Evolutionary conservation across 2,113 vertebrate genomes (phyloP).

Genomic region (Microtus richardsoni): DNA sequence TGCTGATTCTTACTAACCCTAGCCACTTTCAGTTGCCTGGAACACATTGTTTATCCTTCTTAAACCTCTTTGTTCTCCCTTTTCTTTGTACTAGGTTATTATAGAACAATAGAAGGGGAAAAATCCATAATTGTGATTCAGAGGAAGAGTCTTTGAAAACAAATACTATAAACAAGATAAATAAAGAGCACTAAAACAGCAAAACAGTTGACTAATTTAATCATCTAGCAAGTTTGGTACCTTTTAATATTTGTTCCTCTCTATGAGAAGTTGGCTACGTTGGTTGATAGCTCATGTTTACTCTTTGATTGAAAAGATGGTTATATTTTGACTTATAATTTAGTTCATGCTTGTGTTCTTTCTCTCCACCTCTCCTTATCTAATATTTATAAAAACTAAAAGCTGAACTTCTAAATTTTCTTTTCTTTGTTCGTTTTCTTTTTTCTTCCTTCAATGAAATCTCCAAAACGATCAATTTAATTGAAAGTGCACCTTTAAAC

Average conservation of each 20-base stretch:
- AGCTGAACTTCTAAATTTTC: not conserved
- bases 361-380: not conserved
- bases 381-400: constrained; percentile 50
- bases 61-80: not conserved
- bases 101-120: not conserved
- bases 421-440: constrained; percentile 27
- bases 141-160: constrained; percentile 1
- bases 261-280: not conserved
- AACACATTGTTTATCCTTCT: not conserved
- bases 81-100: not conserved
- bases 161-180: not conserved
- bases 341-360: not conserved
- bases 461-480: constrained; percentile 71
- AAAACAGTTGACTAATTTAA: not conserved
- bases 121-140: not conserved
- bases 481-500: constrained; percentile 64
- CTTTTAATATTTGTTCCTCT: not conserved
- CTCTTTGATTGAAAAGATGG: not conserved
- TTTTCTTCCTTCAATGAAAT: constrained; percentile 46
- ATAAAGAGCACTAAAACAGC: not conserved
- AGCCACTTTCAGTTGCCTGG: not conserved
- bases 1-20: not conserved
- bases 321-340: constrained; percentile 8
- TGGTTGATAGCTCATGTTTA: not conserved
- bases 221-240: not conserved